These are phyloP conservation scores for Porites australiensis DNA, from an alignment of 64 coral and sea anemone species.

Conservation along the genomic window DNA sequence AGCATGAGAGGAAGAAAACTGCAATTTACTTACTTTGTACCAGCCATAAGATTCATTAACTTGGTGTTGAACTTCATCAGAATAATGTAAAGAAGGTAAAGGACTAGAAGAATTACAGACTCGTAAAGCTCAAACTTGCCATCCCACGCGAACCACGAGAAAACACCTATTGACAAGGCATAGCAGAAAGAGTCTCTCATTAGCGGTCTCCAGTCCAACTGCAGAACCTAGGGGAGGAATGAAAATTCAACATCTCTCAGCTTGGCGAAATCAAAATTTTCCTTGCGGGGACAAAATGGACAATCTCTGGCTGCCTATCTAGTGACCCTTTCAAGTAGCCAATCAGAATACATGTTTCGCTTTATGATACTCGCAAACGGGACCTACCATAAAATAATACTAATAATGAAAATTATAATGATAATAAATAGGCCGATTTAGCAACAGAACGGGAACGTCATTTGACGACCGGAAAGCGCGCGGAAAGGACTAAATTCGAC, in stretches of 20 bases:
- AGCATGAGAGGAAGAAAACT: not conserved
- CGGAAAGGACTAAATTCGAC: too few species aligned
- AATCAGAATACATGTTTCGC: too few species aligned
- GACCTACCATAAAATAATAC: too few species aligned
- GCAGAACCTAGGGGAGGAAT: conserved; percentile 58
- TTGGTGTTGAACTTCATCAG: conserved; percentile 87
- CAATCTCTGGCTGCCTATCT: too few species aligned
- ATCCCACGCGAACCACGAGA: conserved; percentile 83
- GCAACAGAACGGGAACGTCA: too few species aligned
- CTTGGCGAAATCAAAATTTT: too few species aligned
- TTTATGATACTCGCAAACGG: too few species aligned
- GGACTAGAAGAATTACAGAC: conserved; percentile 62
- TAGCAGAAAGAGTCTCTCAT: conserved; percentile 81
- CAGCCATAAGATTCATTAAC: conserved; percentile 68
- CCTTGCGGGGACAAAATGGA: too few species aligned
- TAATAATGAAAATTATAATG: too few species aligned
- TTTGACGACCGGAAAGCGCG: too few species aligned
- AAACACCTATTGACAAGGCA: conserved; percentile 72
- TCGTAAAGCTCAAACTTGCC: conserved; percentile 82
- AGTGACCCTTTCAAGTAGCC: too few species aligned
- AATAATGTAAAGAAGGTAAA: conserved; percentile 83
- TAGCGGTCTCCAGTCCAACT: conserved; percentile 85
- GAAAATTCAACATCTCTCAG: not conserved
- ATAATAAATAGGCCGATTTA: too few species aligned
- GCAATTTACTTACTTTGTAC: conserved; percentile 60